Evolutionary conservation across 2,797 vertebrate species (phyloP).

Genomic region (Gymnopithys bicolor): DNA sequence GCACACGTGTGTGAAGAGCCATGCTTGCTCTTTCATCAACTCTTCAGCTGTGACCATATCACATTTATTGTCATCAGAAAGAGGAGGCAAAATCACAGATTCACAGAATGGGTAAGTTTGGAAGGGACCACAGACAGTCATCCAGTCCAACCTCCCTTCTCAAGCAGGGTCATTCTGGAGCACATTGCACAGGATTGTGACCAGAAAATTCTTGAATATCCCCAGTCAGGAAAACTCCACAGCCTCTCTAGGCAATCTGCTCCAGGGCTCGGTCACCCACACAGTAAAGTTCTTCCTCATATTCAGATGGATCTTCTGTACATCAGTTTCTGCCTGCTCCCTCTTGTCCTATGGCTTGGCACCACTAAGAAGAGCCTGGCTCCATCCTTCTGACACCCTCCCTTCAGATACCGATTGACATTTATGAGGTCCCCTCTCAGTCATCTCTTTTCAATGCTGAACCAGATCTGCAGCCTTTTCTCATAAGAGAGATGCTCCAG

Average conservation of each 20-base stretch:
- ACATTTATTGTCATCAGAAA: background rate
- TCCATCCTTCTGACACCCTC: background rate
- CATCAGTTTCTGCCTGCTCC: background rate
- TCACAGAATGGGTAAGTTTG: background rate
- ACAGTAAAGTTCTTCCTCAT: background rate
- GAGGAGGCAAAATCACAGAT: background rate
- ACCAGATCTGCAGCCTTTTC: background rate
- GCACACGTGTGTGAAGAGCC: fast-evolving
- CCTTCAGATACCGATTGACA: no score
- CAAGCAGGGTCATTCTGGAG: background rate
- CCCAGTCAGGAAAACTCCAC: background rate
- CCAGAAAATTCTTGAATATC: fast-evolving
- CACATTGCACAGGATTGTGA: fast-evolving
- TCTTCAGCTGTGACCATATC: background rate
- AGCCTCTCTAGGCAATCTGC: fast-evolving
- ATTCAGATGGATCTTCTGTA: background rate
- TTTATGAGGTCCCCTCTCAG: fast-evolving
- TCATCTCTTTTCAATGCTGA: background rate
- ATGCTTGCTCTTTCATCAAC: background rate
- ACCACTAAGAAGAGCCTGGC: background rate
- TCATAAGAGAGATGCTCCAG: background rate
- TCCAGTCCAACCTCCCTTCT: background rate
- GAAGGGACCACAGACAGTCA: background rate
- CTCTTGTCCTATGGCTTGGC: background rate
- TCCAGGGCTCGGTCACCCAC: fast-evolving